Base-by-base conservation (phyloP, 1,140 invertebrate genomes). In the Mycetomoellerius zeteki region DNA sequence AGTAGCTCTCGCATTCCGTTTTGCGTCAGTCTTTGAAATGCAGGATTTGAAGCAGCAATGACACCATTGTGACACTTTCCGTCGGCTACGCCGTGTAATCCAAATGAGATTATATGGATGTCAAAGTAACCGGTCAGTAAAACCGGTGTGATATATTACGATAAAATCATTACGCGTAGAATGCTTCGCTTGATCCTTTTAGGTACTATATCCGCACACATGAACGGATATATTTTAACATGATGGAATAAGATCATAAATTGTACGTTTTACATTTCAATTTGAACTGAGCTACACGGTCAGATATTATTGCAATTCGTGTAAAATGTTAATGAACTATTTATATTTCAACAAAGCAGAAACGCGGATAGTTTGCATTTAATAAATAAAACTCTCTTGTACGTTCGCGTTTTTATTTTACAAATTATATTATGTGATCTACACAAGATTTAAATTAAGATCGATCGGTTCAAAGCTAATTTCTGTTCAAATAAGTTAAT, bases 81-180 rank as follows among this genome's bases (percentile, higher is more conserved):
- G 37, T 73, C 67, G 33, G 16, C 50, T 16, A 52, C 33, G 33
- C 52, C 19, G 43, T 30, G 54, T 43, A 73, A 71, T 72, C 33
- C 67, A 37, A 73, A 72, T 82, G 80, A 43, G 19, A 82, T 82
- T 60, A 82, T 19, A 8, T 7, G 37, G 16, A 21, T 21, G 52
- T 82, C 54, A 58, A 82, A 73, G 54, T 24, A 47, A 60, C 27
- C 33, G 50, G 37, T 50, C 65, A 6, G 14, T 16, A 43, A 60
- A 77, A 78, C 27, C 75, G 75, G 75, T 47, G 8, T 37, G 33
- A 81, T 81, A 81, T 21, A 27, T 71, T 56, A n/a, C 21, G 65
- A 71, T 71, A 71, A 81, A 81, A 56, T 81, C 65, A 71, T 43
- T 30, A 71, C 65, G 21, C 30, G 1, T 43, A 60, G 21, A 77